Percentiles rank a stretch among this genome's conserved stretches.
Evolutionary conservation across 2,888 invertebrate species (phyloP).

Genomic region (Autographa gamma): DNA sequence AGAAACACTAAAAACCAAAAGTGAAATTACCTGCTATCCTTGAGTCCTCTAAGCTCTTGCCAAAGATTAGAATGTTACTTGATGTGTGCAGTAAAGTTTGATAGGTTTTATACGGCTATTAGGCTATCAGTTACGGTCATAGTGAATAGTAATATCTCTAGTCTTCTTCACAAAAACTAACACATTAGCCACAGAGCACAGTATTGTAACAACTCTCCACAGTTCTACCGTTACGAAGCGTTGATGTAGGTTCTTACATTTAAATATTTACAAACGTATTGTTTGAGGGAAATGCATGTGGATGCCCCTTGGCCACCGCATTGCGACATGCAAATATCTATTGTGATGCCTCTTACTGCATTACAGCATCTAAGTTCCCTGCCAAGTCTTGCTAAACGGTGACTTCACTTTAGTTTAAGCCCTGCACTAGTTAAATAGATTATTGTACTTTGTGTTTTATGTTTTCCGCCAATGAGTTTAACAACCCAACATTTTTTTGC

Average conservation of each 20-base stretch:
- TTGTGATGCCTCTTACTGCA: constrained; percentile 5
- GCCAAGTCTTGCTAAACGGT: constrained; percentile 6
- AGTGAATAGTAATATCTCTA: not conserved
- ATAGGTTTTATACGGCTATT: constrained; percentile 19
- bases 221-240: not conserved
- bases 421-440: not conserved
- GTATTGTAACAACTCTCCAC: not conserved
- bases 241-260: not conserved
- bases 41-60: constrained; percentile 33
- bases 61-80: constrained; percentile 28
- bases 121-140: constrained; percentile 22
- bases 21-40: constrained; percentile 28
- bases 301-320: constrained; percentile 6
- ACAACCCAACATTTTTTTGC: too few species aligned
- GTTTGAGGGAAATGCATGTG: not conserved
- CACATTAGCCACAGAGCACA: not conserved
- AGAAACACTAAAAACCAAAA: constrained; percentile 20
- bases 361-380: constrained; percentile 4
- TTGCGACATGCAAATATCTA: constrained; percentile 7
- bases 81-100: not conserved
- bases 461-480: too few species aligned
- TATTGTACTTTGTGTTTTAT: too few species aligned
- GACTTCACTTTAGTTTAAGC: not conserved
- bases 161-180: not conserved
- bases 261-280: not conserved